Evolutionary conservation across 1,140 invertebrate species (phyloP), one percentile per base, ranked within the genome.

Genomic region (Battus philenor): DNA sequence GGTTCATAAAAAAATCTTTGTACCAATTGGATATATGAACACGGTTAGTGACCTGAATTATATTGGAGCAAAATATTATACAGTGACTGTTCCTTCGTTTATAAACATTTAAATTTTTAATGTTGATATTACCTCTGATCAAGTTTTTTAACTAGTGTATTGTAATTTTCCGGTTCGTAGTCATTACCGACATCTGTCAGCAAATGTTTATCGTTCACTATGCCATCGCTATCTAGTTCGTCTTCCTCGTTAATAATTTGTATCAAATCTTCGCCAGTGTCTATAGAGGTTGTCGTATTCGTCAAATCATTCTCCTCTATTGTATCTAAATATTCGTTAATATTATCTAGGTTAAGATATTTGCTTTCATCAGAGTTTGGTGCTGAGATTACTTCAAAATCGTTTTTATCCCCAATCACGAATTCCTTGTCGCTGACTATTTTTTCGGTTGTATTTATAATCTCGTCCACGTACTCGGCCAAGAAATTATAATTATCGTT

Each of bases 321-420:
- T 3, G 74, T 69, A 44, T 75, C 69, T 11, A 75, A 55, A 46
- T 47, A 62, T 32, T 68, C 66, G 13, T 54, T 60, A 1, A 58
- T 55, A n/a, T 31, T 22, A 24, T 59, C 53, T 10, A 50, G 9
- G 12, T 24, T 31, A 5, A 44, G 4, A 18, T 34, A 46, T 20
- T 59, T 49, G 12, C 30, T 41, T 34, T 63, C 48, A 12, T 50
- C 20, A 49, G 48, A 22, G 53, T 55, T 58, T 4, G 65, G 57
- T 31, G 38, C 59, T 0, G 56, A 45, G 1, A 78, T 67, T 0
- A 77, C 55, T 53, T 73, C 74, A 32, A 76, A 74, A 47, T 68
- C 64, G 18, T 54, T 51, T 20, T 55, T 69, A 13, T 64, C 54
- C 3, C 7, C 24, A 16, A 41, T 16, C 2, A 48, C 44, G 10